Base-by-base conservation (phyloP, 2,797 vertebrate species). In the Onychomys leucogaster region DNA sequence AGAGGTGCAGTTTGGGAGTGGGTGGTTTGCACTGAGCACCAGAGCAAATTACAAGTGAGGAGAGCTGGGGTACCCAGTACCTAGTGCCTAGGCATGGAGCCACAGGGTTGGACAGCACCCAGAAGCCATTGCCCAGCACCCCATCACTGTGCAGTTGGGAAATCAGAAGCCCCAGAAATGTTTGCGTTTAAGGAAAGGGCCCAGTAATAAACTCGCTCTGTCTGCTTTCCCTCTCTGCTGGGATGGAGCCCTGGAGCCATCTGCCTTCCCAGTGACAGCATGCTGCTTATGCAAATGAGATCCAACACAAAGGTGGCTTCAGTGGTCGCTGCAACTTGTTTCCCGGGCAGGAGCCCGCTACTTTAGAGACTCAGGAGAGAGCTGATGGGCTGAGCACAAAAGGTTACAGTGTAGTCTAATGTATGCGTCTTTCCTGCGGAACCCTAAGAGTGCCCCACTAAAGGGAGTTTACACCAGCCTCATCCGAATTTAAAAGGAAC, bases 321-420 rank as follows among this genome's bases (percentile, higher is more conserved):
- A 98, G 97, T 96, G 97, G 98, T 82, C 96, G 82, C 90, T 95
- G 93, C 98, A 98, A 97, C 98, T 97, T 73, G 91, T 98, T 97
- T 98, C 98, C 96, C 97, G 83, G 94, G 98, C 98, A 97, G 98
- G 96, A 96, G 97, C 52, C 29, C 65, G 55, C 43, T 59, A 73
- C 55, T 43, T 84, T 84, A n/a, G 55, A 43, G 90, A 63, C 41
- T 61, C 55, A 7, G 97, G 96, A 95, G 97, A 98, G 96, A 97
- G 98, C 96, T 96, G 97, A 97, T 96, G 98, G 97, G 95, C 95
- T 86, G 92, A 88, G 96, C 97, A 99, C 98, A 99, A 98, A 98
- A 98, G 97, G 97, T 98, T 98, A 97, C 98, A 98, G 98, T 99
- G 98, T 97, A 89, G 94, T 41, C 94, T 99, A 98, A 99, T 99